Conservation (phyloP, 2,113 vertebrate genomes). For the Paradisaea rubra region DNA sequence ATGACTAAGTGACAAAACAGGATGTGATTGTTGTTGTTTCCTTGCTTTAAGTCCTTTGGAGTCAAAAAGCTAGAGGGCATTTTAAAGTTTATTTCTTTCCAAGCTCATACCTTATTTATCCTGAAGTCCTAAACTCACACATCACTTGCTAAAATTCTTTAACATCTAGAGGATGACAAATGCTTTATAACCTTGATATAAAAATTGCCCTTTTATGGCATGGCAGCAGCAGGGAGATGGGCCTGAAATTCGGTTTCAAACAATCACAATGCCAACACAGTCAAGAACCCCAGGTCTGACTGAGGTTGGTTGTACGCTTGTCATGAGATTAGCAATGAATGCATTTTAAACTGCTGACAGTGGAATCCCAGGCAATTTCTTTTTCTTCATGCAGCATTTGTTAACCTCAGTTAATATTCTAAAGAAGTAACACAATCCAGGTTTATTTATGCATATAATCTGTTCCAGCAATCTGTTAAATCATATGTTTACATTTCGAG, state of each 20-base stretch:
- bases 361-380: neutral
- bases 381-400: neutral
- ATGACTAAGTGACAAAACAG: neutral
- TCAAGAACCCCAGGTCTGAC: neutral
- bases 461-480: constrained; percentile 61
- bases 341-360: neutral
- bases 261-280: neutral
- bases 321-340: neutral
- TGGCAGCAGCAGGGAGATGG: neutral
- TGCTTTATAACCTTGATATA: neutral
- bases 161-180: neutral
- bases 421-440: constrained; percentile 13
- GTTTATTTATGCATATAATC: constrained; percentile 43
- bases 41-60: neutral
- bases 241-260: neutral
- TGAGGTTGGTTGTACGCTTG: neutral
- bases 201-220: neutral
- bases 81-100: neutral
- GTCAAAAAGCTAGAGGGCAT: neutral
- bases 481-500: constrained; percentile 43
- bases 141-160: neutral
- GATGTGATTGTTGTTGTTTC: neutral
- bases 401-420: neutral
- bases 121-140: neutral
- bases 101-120: neutral